Evolutionary conservation across 2,888 invertebrate species (phyloP).

Genomic region (Xanthostigma xanthostigma): DNA sequence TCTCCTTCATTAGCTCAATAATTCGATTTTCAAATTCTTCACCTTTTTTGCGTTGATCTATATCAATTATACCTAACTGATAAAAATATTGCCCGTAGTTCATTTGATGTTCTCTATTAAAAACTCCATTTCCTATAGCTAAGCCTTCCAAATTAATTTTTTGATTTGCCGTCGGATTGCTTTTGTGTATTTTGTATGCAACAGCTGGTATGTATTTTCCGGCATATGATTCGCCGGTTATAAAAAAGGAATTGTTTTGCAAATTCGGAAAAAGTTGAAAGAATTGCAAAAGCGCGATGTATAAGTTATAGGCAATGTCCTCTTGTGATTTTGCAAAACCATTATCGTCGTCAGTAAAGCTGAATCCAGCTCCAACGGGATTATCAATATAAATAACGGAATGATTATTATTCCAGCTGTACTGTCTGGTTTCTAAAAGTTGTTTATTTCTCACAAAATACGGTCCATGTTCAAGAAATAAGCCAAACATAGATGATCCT

Average conservation of each 20-base stretch:
- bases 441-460: conserved; percentile 2
- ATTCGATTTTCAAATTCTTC: conserved; percentile 26
- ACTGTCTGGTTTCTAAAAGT: conserved; percentile 22
- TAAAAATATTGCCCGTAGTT: conserved; percentile 58
- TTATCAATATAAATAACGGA: conserved; percentile 74
- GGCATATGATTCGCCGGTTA: conserved; percentile 74
- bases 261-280: conserved; percentile 61
- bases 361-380: conserved; percentile 78
- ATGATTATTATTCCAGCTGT: conserved; percentile 63
- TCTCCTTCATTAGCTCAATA: conserved; percentile 16
- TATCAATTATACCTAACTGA: conserved; percentile 50
- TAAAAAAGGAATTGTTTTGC: conserved; percentile 54
- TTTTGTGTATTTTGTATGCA: conserved; percentile 47
- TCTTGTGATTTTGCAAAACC: conserved; percentile 63
- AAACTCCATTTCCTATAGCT: conserved; percentile 57
- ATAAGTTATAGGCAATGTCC: conserved; percentile 59
- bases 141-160: conserved; percentile 50
- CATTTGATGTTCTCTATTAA: conserved; percentile 56
- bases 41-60: conserved; percentile 36
- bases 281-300: conserved; percentile 57
- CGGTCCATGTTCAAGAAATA: too few relatives aligned
- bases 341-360: conserved; percentile 56
- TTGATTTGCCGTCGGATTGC: conserved; percentile 31
- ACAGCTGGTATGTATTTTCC: conserved; percentile 46
- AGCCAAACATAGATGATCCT: too few relatives aligned